Conservation (phyloP, 2,113 vertebrate species). For the Donacobius atricapilla region DNA sequence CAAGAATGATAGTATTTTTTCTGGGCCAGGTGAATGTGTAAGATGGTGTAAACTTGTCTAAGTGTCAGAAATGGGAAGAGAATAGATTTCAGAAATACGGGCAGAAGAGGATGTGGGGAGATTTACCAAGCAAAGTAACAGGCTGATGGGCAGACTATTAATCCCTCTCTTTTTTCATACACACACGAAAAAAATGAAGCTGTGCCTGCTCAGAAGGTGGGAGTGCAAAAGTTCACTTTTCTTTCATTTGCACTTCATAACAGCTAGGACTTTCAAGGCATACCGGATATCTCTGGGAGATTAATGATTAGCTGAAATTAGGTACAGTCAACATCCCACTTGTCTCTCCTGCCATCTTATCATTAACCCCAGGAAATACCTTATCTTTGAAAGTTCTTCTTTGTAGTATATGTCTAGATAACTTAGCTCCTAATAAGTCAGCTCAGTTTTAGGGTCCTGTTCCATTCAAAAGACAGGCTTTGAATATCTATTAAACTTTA, state of each 20-base stretch:
- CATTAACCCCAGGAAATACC: conserved; percentile 33
- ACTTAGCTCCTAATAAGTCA: conserved; percentile 41
- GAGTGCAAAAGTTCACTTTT: conserved; percentile 12
- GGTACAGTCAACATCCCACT: conserved; percentile 42
- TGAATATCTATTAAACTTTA: background rate
- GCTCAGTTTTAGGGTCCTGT: background rate
- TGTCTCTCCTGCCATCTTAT: conserved; percentile 45
- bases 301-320: conserved; percentile 55
- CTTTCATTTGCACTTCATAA: conserved; percentile 53
- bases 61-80: background rate
- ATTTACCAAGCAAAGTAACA: background rate
- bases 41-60: background rate
- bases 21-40: background rate
- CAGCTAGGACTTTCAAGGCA: background rate
- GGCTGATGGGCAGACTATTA: background rate
- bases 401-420: conserved; percentile 36
- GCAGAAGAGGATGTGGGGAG: background rate
- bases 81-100: background rate
- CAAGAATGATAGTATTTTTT: background rate
- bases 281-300: conserved; percentile 29
- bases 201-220: background rate
- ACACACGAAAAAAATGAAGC: background rate
- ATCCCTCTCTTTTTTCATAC: background rate
- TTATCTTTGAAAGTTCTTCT: conserved; percentile 42
- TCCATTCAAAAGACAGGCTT: background rate